These are phyloP conservation scores for Philhelius pedissequus DNA, from an alignment of 2,888 invertebrate species.

Conservation along the genomic window DNA sequence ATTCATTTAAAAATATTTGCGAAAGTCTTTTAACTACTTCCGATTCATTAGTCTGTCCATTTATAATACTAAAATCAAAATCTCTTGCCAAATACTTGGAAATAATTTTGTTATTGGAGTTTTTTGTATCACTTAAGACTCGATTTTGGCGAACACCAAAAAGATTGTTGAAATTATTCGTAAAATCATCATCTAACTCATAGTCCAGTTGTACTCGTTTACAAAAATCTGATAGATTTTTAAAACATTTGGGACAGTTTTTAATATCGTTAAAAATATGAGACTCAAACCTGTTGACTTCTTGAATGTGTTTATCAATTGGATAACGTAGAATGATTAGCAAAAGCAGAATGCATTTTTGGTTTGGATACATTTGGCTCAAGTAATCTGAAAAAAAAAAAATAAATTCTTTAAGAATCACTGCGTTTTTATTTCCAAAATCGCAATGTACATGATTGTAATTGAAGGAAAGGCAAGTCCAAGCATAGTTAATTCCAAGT, in stretches of 20 bases:
- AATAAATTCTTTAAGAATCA: background rate
- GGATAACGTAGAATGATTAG: constrained; percentile 54
- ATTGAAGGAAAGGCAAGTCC: too few relatives aligned
- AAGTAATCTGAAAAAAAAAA: constrained; percentile 4
- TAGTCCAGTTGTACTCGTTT: constrained; percentile 1
- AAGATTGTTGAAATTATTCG: constrained; percentile 21
- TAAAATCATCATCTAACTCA: constrained; percentile 43
- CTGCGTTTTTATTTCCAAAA: too few relatives aligned
- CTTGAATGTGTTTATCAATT: constrained; percentile 47
- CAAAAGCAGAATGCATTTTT: constrained; percentile 50
- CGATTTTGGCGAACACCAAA: constrained; percentile 47
- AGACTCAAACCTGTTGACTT: constrained; percentile 19
- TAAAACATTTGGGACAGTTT: constrained; percentile 68
- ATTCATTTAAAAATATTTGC: constrained; percentile 45
- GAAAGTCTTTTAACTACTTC: background rate
- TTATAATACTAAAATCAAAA: constrained; percentile 10
- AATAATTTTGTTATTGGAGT: background rate
- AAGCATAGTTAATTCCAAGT: too few relatives aligned
- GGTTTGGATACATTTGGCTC: constrained; percentile 19
- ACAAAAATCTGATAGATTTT: constrained; percentile 63
- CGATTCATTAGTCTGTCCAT: background rate
- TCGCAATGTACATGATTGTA: too few relatives aligned
- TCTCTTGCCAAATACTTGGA: constrained; percentile 45
- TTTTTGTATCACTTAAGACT: constrained; percentile 6
- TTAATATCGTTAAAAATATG: constrained; percentile 61